phyloP scores from a whole-genome alignment of 2,888 invertebrate genomes.

The Empis stercorea region DNA sequence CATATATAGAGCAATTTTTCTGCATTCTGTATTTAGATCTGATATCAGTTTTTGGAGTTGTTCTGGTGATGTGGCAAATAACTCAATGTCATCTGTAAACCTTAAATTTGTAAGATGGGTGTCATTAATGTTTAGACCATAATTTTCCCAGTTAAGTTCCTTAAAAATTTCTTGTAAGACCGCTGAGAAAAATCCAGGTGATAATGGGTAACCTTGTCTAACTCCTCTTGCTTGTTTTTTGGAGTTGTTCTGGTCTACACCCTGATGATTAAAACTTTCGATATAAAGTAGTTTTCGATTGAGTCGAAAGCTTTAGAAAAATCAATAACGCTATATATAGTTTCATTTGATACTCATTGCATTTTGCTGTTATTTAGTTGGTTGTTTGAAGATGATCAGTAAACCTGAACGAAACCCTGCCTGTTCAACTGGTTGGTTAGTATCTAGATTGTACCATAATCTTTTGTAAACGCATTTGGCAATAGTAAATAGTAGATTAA shows the following conservation, averaged over 20 bases:
- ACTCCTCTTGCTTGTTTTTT: background rate
- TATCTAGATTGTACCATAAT: background rate
- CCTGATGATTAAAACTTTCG: no score
- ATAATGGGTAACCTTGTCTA: background rate
- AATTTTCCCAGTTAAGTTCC: background rate
- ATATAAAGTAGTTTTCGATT: background rate
- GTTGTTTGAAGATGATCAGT: background rate
- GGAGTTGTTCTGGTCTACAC: no score
- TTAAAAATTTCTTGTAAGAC: background rate
- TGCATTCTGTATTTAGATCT: no score
- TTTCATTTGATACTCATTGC: background rate
- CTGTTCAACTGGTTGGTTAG: background rate
- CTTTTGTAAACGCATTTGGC: background rate
- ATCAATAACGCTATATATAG: conserved; percentile 1
- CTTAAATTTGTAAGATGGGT: no score
- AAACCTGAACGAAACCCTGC: background rate
- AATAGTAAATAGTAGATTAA: no score
- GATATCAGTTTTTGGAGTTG: no score
- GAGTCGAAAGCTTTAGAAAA: conserved; percentile 1
- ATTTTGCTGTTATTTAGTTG: conserved; percentile 12
- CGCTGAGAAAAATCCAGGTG: background rate
- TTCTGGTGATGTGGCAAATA: no score
- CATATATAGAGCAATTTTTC: no score
- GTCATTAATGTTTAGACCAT: background rate
- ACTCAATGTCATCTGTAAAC: no score